A percentile compares a stretch with the other conserved stretches of the same genome.
Conservation (phyloP, 2,888 invertebrate species). For the Mimachlamys varia region DNA sequence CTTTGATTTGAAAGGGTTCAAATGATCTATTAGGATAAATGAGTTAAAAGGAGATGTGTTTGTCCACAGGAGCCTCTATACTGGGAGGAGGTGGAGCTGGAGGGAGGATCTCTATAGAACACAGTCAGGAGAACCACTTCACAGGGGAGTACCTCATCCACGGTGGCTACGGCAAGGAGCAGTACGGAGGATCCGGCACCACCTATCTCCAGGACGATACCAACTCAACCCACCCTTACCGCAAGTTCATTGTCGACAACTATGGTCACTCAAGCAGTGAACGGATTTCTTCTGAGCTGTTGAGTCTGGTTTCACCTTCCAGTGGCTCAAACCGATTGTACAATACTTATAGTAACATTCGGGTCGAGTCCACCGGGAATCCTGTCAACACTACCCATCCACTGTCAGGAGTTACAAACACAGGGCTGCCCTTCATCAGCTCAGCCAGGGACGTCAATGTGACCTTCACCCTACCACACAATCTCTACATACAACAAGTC, state of each 20-base stretch:
- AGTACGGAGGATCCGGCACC: constrained; percentile 69
- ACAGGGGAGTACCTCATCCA: constrained; percentile 63
- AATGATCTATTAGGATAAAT: no score
- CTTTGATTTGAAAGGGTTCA: no score
- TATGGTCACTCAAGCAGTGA: constrained; percentile 55
- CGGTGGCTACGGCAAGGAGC: constrained; percentile 62
- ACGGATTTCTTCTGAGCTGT: constrained; percentile 61
- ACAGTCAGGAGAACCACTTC: constrained; percentile 64
- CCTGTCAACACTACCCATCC: constrained; percentile 27
- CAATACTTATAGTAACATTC: constrained; percentile 58
- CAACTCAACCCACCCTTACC: constrained; percentile 43
- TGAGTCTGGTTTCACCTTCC: constrained; percentile 54
- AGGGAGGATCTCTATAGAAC: constrained; percentile 71
- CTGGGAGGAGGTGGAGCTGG: constrained; percentile 71
- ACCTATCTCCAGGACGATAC: constrained; percentile 60
- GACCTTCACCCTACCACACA: constrained; percentile 61
- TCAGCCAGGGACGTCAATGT: constrained; percentile 46
- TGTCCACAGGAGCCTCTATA: constrained; percentile 52
- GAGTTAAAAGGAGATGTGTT: background rate
- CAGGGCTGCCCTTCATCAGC: constrained; percentile 42
- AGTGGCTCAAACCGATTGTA: constrained; percentile 39
- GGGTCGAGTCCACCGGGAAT: constrained; percentile 55
- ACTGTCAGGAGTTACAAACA: constrained; percentile 42
- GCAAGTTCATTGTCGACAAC: constrained; percentile 63
- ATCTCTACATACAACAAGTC: constrained; percentile 63